A percentile compares a stretch with the other conserved stretches of the same genome.
Evolutionary conservation across 2,113 vertebrate species (phyloP).

Genomic region (Ploceus nigricollis): DNA sequence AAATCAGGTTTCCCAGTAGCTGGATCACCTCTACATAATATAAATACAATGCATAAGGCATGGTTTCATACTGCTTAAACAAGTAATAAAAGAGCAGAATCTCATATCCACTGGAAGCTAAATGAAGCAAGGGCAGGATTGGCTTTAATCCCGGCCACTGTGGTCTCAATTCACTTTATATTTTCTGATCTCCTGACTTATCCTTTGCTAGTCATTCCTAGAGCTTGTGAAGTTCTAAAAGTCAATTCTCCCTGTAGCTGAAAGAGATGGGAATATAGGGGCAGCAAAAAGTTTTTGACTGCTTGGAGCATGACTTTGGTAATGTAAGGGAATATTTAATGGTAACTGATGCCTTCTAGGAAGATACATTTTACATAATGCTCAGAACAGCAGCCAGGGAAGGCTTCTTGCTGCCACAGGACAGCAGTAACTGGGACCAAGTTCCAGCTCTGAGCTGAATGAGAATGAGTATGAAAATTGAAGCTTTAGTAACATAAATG

Average conservation of each 20-base stretch:
- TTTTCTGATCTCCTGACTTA: neutral
- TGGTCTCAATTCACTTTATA: neutral
- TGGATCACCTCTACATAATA: neutral
- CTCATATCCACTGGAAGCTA: neutral
- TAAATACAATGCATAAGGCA: neutral
- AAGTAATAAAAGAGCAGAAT: neutral
- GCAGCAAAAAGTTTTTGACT: neutral
- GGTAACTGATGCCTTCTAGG: neutral
- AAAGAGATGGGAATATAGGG: neutral
- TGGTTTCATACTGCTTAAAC: neutral
- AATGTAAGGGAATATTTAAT: neutral
- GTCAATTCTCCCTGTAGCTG: neutral
- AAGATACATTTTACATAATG: accelerated
- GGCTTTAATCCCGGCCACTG: neutral
- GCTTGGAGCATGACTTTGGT: neutral
- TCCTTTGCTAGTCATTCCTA: neutral
- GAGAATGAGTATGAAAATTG: neutral
- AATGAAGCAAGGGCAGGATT: neutral
- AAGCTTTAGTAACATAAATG: neutral
- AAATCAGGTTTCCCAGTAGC: neutral
- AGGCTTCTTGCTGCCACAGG: neutral
- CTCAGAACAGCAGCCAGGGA: accelerated
- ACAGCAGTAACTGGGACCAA: neutral
- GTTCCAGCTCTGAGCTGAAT: neutral
- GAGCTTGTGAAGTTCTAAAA: neutral